Base-by-base conservation (phyloP, 1,140 invertebrate genomes). In the Agrypnia vestita region DNA sequence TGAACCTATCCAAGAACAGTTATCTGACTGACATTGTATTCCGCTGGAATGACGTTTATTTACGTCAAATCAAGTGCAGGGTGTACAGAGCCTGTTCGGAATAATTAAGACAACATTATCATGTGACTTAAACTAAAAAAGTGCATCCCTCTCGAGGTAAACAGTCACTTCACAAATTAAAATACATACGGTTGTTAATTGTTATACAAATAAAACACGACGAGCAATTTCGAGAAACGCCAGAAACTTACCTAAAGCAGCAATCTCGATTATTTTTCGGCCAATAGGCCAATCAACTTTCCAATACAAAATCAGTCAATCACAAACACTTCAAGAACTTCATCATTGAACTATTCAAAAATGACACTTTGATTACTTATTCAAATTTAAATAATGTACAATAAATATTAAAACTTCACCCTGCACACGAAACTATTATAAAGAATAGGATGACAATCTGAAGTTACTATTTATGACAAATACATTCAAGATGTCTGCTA, bases 281-380 rank as follows among this genome's bases (percentile, higher is more conserved):
- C 77, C 77, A 72, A 78, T 69, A 78, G 77, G 77, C 77, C 77
- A 78, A 73, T 78, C 64, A 78, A 78, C 77, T 78, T 78, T 78
- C 77, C 77, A 78, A 72, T 78, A 72, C 44, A 59, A 61, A 78
- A 72, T 78, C n/a, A 10, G 17, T 59, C 43, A 21, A 73, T 78
- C 77, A 78, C 49, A 44, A 78, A 78, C 51, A 35, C 17, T 73
- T 21, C 6, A 13, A 35, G 19, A 43, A 59, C 69, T 49, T 72
- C 77, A 78, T 78, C 17, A 49, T 72, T 10, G 3, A 15, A 67
- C 35, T 67, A 21, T 59, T 43, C 51, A 61, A 19, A 56, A 69
- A 55, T 43, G 55, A 67, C 49, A 59, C 55, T 72, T 25, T 25
- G 9, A 49, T 13, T 25, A 69, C 19, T 78, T 78, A 62, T 47